Percentiles rank a stretch among this genome's conserved stretches.
These are phyloP conservation scores for Lepidurus arcticus DNA, from an alignment of 1,140 invertebrate genomes.

Conservation along the genomic window DNA sequence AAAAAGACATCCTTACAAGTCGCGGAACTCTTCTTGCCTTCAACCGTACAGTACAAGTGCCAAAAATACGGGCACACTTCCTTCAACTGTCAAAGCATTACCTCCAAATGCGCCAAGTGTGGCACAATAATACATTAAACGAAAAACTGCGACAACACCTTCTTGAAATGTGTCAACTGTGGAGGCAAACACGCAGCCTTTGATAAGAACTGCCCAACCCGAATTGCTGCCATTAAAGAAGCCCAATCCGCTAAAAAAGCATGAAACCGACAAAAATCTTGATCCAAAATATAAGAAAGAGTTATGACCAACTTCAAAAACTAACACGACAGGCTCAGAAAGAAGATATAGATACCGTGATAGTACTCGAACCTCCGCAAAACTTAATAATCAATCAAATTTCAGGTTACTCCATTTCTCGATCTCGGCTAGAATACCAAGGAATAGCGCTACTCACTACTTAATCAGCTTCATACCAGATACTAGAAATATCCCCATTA, in stretches of 20 bases:
- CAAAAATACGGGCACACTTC: background rate
- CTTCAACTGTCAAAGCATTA: background rate
- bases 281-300: background rate
- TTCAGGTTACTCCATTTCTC: background rate
- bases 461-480: background rate
- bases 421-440: background rate
- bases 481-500: background rate
- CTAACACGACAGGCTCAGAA: background rate
- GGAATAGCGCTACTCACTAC: background rate
- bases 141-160: background rate
- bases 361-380: background rate
- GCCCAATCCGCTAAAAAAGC: background rate
- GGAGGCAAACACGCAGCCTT: background rate
- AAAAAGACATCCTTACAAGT: no score
- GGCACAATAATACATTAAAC: background rate
- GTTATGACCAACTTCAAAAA: background rate
- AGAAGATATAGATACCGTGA: background rate
- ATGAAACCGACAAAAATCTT: background rate
- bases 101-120: background rate
- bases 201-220: conserved; percentile 4
- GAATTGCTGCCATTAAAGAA: background rate
- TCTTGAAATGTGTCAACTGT: background rate
- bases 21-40: background rate
- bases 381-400: background rate
- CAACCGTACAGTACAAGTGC: background rate